Percentiles rank a stretch among this genome's conserved stretches.
Evolutionary conservation across 2,888 invertebrate species (phyloP).

Genomic region (Theodoxus fluviatilis): DNA sequence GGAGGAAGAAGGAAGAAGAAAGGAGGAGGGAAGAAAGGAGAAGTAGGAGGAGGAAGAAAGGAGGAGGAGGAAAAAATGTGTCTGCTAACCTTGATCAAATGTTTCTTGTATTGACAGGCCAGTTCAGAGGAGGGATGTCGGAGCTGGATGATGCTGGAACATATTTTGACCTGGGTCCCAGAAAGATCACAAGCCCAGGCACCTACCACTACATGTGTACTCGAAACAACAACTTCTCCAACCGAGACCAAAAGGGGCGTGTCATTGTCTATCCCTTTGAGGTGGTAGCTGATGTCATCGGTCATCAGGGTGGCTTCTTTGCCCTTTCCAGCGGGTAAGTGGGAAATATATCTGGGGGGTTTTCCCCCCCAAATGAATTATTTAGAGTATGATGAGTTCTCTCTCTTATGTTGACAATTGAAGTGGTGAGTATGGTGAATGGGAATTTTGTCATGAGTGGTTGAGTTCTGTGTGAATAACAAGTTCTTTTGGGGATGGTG

Average conservation of each 20-base stretch:
- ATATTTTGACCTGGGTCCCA: constrained; percentile 62
- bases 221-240: constrained; percentile 65
- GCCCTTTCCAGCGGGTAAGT: constrained; percentile 47
- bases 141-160: constrained; percentile 63
- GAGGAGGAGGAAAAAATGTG: neutral
- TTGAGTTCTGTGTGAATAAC: too few species aligned
- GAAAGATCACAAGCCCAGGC: constrained; percentile 45
- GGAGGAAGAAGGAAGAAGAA: neutral
- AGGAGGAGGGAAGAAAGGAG: constrained; percentile 1
- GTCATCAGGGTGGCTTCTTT: constrained; percentile 56
- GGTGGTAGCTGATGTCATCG: constrained; percentile 43
- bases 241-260: constrained; percentile 64
- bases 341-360: too few species aligned
- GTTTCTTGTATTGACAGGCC: constrained; percentile 38
- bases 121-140: constrained; percentile 55
- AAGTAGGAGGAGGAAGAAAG: neutral
- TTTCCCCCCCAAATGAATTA: too few species aligned
- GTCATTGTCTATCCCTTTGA: constrained; percentile 43
- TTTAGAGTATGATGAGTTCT: too few species aligned
- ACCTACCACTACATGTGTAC: constrained; percentile 62
- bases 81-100: neutral
- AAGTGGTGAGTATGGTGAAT: too few species aligned
- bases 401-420: too few species aligned
- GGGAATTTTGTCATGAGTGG: too few species aligned
- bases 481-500: too few species aligned